A percentile compares a stretch with the other conserved stretches of the same genome.
Conservation (phyloP, 2,113 vertebrate species). For the Ceuthmochares aereus region DNA sequence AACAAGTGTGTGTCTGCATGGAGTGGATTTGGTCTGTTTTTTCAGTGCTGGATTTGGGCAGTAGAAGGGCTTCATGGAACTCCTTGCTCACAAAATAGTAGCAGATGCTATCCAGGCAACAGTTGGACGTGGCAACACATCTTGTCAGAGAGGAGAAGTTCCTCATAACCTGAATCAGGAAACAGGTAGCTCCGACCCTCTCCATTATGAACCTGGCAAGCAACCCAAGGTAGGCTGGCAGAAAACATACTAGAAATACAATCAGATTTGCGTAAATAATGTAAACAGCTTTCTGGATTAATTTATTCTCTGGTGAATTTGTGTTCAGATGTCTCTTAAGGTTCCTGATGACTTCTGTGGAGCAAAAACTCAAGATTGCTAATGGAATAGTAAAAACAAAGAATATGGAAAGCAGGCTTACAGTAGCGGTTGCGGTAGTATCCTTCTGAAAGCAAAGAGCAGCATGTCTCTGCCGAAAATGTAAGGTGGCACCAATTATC, state of each 20-base stretch:
- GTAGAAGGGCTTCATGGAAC: conserved; percentile 52
- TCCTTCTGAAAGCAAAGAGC: conserved; percentile 44
- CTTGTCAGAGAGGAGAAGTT: background rate
- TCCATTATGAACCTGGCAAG: background rate
- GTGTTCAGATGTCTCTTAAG: conserved; percentile 40
- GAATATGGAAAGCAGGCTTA: background rate
- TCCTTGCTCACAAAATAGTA: conserved; percentile 79
- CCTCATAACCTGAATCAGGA: background rate
- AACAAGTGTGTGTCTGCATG: background rate
- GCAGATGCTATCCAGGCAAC: conserved; percentile 77
- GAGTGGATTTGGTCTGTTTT: background rate
- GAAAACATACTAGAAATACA: conserved; percentile 78
- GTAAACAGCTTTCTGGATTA: conserved; percentile 46
- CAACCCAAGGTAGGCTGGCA: conserved; percentile 64
- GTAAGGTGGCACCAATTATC: background rate
- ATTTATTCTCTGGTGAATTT: background rate
- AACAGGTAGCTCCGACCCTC: background rate
- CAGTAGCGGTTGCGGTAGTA: rapidly evolving
- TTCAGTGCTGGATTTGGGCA: background rate
- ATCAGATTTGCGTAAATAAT: conserved; percentile 75
- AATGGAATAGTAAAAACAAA: conserved; percentile 68
- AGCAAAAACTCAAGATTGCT: conserved; percentile 72
- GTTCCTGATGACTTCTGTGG: conserved; percentile 48
- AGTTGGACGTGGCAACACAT: conserved; percentile 73
- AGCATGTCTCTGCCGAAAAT: rapidly evolving